Base-by-base conservation (phyloP, 2,113 vertebrate genomes). In the Dicentrarchus labrax region DNA sequence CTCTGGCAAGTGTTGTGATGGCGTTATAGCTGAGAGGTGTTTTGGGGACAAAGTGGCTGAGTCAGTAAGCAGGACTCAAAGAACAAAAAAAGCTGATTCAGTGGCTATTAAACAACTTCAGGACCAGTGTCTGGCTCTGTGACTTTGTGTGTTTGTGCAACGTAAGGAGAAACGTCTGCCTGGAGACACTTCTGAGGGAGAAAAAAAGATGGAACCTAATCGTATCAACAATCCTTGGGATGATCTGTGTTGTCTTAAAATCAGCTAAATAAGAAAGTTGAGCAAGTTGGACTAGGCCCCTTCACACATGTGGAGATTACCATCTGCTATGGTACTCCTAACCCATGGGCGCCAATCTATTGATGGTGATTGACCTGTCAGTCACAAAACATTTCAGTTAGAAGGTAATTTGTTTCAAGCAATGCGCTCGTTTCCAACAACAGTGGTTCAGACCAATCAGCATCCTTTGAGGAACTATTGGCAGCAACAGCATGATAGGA, bases 21-120 rank as follows among this genome's bases (percentile, higher is more conserved):
- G 48, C 53, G 16, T 86, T 71, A 65, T 50, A 85, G 4, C 38
- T 62, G 9, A 69, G 59, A 79, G 62, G 39, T n/a, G 68, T 60
- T 77, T 48, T 53, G 19, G 71, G 53, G 71, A 57, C 77, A 86
- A 80, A 86, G 30, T 59, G 16, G n/a, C 68, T 77, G 61, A 90
- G 78, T 56, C 73, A 66, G 43, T 77, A 36, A 83, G 70, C 47
- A 4, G 11, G 6, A 80, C 22, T 47, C 61, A 80, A 62, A 70
- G 17, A n/a, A 22, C 30, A 38, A 12, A 38, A 75, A 56, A 80
- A 53, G 24, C 5, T 69, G 62, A 74, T 61, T 88, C 61, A 61
- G 11, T 38, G 7, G 8, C 15, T 53, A 6, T 36, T 45, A 41
- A 72, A 43, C 21, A 51, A 47, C 61, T 59, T 24, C 41, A 50